Evolutionary conservation across 2,888 invertebrate species (phyloP).

Genomic region (Tanaodytes sp.): DNA sequence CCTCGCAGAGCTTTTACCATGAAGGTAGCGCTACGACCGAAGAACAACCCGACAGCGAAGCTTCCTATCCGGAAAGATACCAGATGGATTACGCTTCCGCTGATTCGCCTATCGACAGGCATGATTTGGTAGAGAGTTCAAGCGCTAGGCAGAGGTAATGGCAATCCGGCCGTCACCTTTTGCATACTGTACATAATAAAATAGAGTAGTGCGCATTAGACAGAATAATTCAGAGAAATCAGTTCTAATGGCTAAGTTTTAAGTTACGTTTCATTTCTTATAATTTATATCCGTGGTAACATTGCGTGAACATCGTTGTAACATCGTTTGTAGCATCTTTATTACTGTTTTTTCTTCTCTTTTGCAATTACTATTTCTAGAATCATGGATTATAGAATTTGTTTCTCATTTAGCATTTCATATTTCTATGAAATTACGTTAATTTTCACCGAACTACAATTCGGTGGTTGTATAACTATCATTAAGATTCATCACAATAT

Average conservation of each 20-base stretch:
- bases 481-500: too few species aligned
- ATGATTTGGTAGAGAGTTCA: constrained; percentile 70
- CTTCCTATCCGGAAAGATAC: constrained; percentile 66
- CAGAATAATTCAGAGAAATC: not conserved
- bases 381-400: too few species aligned
- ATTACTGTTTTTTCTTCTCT: not conserved
- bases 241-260: constrained; percentile 61
- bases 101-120: constrained; percentile 69
- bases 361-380: too few species aligned
- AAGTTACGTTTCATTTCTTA: constrained; percentile 64
- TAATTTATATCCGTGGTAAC: constrained; percentile 66
- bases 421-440: too few species aligned
- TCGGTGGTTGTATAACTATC: too few species aligned
- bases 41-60: constrained; percentile 65
- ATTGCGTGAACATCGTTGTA: constrained; percentile 12
- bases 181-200: constrained; percentile 39
- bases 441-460: too few species aligned
- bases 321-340: too few species aligned
- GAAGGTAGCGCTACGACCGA: constrained; percentile 60
- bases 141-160: constrained; percentile 70
- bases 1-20: constrained; percentile 69
- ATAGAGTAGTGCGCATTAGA: constrained; percentile 58
- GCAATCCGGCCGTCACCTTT: not conserved
- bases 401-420: too few species aligned
- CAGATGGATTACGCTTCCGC: constrained; percentile 67